Percentiles rank a stretch among this genome's conserved stretches.
These are phyloP conservation scores for Protonibea diacanthus DNA, from an alignment of 2,797 vertebrate genomes.

Conservation along the genomic window DNA sequence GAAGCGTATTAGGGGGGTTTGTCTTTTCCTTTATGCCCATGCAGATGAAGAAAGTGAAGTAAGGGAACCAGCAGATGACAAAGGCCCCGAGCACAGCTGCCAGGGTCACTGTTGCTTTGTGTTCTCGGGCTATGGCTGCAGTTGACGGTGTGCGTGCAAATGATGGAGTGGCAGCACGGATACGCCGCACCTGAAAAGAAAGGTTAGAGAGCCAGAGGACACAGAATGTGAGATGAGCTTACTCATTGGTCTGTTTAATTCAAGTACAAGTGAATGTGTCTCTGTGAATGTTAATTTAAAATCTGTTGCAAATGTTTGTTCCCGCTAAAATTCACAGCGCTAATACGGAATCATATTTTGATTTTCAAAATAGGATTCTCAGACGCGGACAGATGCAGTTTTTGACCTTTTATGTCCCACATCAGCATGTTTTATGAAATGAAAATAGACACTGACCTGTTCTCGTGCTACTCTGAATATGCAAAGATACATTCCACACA, in stretches of 20 bases:
- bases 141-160: slow-evolving; percentile 71
- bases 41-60: slow-evolving; percentile 91
- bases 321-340: not conserved
- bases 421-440: slow-evolving; percentile 8
- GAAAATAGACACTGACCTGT: slow-evolving; percentile 80
- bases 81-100: slow-evolving; percentile 93
- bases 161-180: slow-evolving; percentile 87
- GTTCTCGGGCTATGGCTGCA: slow-evolving; percentile 87
- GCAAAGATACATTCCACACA: slow-evolving; percentile 93
- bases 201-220: slow-evolving; percentile 15
- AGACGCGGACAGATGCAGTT: not conserved
- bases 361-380: slow-evolving; percentile 13
- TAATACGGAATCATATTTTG: not conserved
- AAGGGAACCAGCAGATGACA: slow-evolving; percentile 95
- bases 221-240: slow-evolving; percentile 5
- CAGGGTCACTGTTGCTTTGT: slow-evolving; percentile 94
- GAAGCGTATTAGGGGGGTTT: slow-evolving; percentile 60
- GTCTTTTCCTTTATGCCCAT: slow-evolving; percentile 84
- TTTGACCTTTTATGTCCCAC: slow-evolving; percentile 16
- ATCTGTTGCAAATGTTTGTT: not conserved
- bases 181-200: slow-evolving; percentile 86
- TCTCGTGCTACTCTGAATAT: slow-evolving; percentile 93
- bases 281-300: not conserved
- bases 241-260: slow-evolving; percentile 4
- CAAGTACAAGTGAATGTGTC: not conserved